These are phyloP conservation scores for Pelosia muscerda DNA, from an alignment of 2,888 invertebrate genomes.

Conservation along the genomic window DNA sequence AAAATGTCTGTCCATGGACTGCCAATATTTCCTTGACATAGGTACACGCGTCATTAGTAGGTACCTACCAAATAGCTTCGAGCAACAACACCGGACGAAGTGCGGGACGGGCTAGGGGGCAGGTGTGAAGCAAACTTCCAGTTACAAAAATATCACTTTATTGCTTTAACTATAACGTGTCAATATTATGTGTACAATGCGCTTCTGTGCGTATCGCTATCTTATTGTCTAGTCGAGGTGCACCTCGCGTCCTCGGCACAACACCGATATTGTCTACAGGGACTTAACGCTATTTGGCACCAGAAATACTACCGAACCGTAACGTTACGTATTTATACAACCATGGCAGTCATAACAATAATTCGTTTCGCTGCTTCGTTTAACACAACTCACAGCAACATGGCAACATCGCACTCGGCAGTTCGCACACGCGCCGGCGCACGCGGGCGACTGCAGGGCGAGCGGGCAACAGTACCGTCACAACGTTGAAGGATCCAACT, in stretches of 20 bases:
- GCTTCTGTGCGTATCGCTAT: slow-evolving; percentile 51
- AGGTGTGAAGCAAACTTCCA: neutral
- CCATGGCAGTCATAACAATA: slow-evolving; percentile 22
- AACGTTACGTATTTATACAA: slow-evolving; percentile 7
- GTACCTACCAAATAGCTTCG: neutral
- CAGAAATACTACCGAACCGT: slow-evolving; percentile 35
- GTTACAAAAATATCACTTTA: slow-evolving; percentile 75
- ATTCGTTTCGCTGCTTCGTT: slow-evolving; percentile 33
- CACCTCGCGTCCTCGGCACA: slow-evolving; percentile 15
- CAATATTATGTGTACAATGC: slow-evolving; percentile 43
- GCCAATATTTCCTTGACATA: too few relatives aligned
- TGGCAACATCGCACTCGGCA: slow-evolving; percentile 33
- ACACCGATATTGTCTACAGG: slow-evolving; percentile 30
- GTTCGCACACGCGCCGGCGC: too few relatives aligned
- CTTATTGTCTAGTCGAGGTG: slow-evolving; percentile 57
- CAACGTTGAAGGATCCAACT: slow-evolving; percentile 6
- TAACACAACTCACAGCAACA: slow-evolving; percentile 62
- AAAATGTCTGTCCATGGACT: too few relatives aligned
- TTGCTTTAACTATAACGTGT: slow-evolving; percentile 62
- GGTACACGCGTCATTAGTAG: too few relatives aligned
- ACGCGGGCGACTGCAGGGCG: neutral
- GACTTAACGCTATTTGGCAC: slow-evolving; percentile 66
- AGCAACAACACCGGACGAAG: neutral
- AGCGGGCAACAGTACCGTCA: neutral
- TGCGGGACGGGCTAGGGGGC: neutral